Percentiles rank a stretch among this genome's conserved stretches.
These are phyloP conservation scores for Cariama cristata DNA, from an alignment of 2,113 vertebrate species.

Conservation along the genomic window DNA sequence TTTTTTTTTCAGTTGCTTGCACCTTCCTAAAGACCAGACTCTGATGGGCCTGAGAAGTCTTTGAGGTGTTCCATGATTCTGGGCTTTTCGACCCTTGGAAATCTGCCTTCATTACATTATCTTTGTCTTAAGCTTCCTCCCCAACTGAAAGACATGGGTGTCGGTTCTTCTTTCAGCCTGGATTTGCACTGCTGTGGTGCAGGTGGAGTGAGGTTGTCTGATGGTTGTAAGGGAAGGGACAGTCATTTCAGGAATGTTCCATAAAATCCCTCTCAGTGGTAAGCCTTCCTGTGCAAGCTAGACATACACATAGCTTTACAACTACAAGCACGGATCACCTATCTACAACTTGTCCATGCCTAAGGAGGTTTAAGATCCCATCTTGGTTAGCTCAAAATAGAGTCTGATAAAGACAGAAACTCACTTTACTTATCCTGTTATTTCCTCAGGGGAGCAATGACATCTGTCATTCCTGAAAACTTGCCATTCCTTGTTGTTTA, in stretches of 20 bases:
- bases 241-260: not conserved
- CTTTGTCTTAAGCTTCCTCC: not conserved
- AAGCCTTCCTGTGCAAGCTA: not conserved
- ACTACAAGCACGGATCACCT: accelerated
- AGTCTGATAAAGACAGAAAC: not conserved
- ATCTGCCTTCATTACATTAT: not conserved
- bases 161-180: not conserved
- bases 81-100: not conserved
- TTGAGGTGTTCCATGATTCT: not conserved
- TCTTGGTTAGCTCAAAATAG: not conserved
- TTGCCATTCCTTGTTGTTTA: not conserved
- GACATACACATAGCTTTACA: not conserved
- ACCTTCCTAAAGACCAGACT: not conserved
- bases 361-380: not conserved
- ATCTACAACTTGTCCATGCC: not conserved
- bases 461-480: not conserved
- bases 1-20: not conserved
- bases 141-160: not conserved
- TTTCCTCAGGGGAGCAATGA: not conserved
- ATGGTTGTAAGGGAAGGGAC: not conserved
- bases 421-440: not conserved
- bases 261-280: not conserved
- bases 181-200: not conserved
- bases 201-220: not conserved
- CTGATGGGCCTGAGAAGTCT: not conserved